Conservation (phyloP, 2,888 invertebrate genomes). For the Eupeodes latifasciatus region DNA sequence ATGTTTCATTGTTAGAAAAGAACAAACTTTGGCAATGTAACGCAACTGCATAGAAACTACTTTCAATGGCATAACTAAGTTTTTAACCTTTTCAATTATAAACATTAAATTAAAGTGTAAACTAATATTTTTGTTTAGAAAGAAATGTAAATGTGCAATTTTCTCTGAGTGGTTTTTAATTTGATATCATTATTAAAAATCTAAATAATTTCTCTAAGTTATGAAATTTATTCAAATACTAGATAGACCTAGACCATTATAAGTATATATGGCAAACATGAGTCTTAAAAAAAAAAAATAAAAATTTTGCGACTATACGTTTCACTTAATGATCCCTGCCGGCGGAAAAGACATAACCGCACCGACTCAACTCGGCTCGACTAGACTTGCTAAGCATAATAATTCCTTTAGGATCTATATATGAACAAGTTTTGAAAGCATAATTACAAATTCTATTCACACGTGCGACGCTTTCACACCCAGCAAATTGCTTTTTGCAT, state of each 20-base stretch:
- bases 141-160: not conserved
- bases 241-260: too few species aligned
- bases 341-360: conserved; percentile 21
- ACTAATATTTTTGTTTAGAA: not conserved
- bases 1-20: too few species aligned
- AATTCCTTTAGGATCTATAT: conserved; percentile 33
- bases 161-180: conserved; percentile 14
- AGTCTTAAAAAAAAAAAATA: not conserved
- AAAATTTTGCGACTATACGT: conserved; percentile 13
- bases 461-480: conserved; percentile 49
- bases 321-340: conserved; percentile 43
- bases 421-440: conserved; percentile 34
- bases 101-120: not conserved
- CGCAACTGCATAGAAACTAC: too few species aligned
- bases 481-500: conserved; percentile 50
- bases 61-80: too few species aligned
- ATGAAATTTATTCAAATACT: not conserved
- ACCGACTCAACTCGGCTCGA: conserved; percentile 5
- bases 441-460: conserved; percentile 63
- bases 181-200: conserved; percentile 40
- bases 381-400: conserved; percentile 39
- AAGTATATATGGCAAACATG: not conserved
- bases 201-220: conserved; percentile 10
- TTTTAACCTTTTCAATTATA: too few species aligned
- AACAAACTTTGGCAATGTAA: too few species aligned